phyloP scores from a whole-genome alignment of 1,140 invertebrate genomes.

The Globodera rostochiensis region DNA sequence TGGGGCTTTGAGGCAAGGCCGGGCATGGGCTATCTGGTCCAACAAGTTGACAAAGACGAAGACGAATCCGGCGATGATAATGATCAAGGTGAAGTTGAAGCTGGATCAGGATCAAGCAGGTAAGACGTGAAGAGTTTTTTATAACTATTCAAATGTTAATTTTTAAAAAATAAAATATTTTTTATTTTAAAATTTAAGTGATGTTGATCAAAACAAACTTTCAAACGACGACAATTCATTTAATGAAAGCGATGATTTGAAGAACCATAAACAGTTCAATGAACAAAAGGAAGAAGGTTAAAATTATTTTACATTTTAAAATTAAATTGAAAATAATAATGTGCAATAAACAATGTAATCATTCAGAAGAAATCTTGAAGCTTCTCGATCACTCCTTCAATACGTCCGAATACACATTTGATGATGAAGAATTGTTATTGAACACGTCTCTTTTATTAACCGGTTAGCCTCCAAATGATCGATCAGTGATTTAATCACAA shows the following conservation, averaged over 20 bases:
- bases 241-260: neutral
- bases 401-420: constrained; percentile 6
- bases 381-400: constrained; percentile 15
- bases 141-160: neutral
- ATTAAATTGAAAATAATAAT: neutral
- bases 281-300: constrained; percentile 7
- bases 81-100: neutral
- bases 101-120: neutral
- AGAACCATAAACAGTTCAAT: neutral
- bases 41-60: constrained; percentile 8
- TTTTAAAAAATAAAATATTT: no score
- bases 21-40: constrained; percentile 22
- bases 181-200: neutral
- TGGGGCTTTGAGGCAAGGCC: constrained; percentile 16
- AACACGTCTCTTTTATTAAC: constrained; percentile 12
- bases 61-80: neutral
- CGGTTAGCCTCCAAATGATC: neutral
- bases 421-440: constrained; percentile 20
- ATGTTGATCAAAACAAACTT: neutral
- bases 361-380: constrained; percentile 1
- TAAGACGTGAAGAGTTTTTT: neutral
- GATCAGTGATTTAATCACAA: neutral
- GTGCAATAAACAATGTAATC: neutral
- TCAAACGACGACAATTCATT: neutral
- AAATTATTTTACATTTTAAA: neutral